Conservation (phyloP, 2,888 invertebrate genomes). For the Frankliniella fusca region DNA sequence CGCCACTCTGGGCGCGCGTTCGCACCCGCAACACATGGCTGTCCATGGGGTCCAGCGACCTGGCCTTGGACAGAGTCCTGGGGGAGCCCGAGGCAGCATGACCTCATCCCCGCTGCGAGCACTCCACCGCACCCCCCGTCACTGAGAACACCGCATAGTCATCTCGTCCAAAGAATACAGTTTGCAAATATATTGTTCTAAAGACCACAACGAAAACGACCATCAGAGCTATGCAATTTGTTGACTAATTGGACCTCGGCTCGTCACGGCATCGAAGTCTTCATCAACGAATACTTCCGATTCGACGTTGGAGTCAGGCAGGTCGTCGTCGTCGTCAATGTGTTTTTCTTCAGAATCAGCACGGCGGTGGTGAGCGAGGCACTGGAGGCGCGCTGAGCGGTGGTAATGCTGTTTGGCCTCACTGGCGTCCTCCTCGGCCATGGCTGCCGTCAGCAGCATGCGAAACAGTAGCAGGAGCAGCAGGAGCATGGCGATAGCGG, state of each 20-base stretch:
- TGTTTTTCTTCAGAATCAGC: not conserved
- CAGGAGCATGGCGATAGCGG: conserved; percentile 3
- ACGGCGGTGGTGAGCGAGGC: not conserved
- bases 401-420: not conserved
- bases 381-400: not conserved
- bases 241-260: too few species aligned
- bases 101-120: not conserved
- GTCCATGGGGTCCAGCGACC: not conserved
- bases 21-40: not conserved
- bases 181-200: too few species aligned
- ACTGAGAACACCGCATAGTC: not conserved
- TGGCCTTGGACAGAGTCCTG: not conserved
- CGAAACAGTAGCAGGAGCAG: not conserved
- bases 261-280: not conserved
- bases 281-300: not conserved
- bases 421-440: conserved; percentile 27
- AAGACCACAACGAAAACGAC: too few species aligned
- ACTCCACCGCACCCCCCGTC: not conserved
- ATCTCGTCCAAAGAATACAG: not conserved
- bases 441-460: conserved; percentile 36
- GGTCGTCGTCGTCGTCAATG: not conserved
- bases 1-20: not conserved
- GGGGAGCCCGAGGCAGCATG: not conserved
- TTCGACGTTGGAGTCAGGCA: not conserved
- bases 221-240: not conserved